These are phyloP conservation scores for Lontra canadensis DNA, from an alignment of 2,113 vertebrate species.

Conservation along the genomic window DNA sequence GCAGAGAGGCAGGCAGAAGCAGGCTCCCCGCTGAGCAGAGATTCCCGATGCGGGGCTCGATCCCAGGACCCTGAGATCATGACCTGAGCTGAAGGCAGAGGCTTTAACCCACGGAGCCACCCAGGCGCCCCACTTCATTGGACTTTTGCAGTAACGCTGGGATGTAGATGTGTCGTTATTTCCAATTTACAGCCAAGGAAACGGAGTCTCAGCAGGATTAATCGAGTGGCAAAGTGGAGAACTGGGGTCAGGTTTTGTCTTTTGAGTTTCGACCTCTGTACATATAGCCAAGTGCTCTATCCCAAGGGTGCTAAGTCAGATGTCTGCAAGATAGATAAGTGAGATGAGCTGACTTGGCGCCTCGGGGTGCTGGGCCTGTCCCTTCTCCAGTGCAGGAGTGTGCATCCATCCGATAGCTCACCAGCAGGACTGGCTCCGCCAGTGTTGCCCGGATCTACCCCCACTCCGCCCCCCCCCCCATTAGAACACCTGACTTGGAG, in stretches of 20 bases:
- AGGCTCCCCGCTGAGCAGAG: too few species aligned
- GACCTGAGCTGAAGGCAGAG: too few species aligned
- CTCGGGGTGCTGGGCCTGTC: neutral
- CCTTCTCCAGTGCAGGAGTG: accelerated
- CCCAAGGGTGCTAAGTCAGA: neutral
- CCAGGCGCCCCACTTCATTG: neutral
- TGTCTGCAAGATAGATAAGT: neutral
- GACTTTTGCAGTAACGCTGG: neutral
- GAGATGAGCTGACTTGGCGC: neutral
- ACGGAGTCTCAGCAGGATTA: neutral
- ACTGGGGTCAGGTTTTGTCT: neutral
- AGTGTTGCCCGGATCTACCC: neutral
- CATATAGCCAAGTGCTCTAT: neutral
- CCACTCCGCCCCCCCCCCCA: too few species aligned
- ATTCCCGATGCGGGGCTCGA: too few species aligned
- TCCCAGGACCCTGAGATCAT: too few species aligned
- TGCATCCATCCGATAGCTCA: neutral
- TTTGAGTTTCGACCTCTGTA: neutral
- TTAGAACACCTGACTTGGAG: neutral
- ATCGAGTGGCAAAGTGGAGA: neutral
- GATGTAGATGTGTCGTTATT: neutral
- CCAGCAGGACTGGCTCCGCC: neutral
- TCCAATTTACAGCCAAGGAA: slow-evolving; percentile 1
- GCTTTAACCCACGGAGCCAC: too few species aligned
- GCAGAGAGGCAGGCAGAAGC: too few species aligned